Base-by-base conservation (phyloP, 2,113 vertebrate species). In the Corythaeola cristata region DNA sequence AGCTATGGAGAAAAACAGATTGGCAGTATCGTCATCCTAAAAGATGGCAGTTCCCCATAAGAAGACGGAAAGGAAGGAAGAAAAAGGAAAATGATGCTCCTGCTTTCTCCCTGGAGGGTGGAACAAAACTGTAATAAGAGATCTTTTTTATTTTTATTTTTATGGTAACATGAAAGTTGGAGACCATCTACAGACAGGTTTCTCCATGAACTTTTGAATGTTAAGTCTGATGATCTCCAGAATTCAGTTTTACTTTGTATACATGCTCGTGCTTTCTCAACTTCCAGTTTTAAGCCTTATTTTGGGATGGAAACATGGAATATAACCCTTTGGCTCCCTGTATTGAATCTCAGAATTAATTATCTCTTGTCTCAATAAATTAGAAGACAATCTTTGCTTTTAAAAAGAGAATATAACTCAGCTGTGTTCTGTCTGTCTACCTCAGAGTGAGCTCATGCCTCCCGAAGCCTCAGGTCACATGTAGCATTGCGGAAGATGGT, bases 291-390 rank as follows among this genome's bases (percentile, higher is more conserved):
- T 41, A 72, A 85, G 60, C 21, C 28, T 39, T 60, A 33, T 20
- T 87, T 81, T 24, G 32, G 8, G 27, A 93, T 41, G 12, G 47
- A 80, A 85, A 44, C 13, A 27, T 41, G 16, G 30, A 95, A 75
- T 39, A 7, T 44, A 79, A 44, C 89, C 60, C 27, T 55, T 92
- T 64, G 39, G 8, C 13, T 75, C 56, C 16, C 11, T 85, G 4
- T 64, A 83, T 6, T 73, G 18, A 66, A 84, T 27, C 62, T 24
- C 41, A 72, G 62, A 85, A 92, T 88, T 94, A 77, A 90, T 76
- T 80, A 83, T 60, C 60, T 88, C 77, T 56, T 82, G 21, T 20
- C 30, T 89, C 83, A 88, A 88, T 92, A 96, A 96, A 93, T 85
- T 71, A 93, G 66, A 67, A 52, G 53, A 82, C 77, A 67, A 94